phyloP scores from a whole-genome alignment of 30 jellyfish, hydroid and myxozoan genomes.

The Turritopsis rubra region DNA sequence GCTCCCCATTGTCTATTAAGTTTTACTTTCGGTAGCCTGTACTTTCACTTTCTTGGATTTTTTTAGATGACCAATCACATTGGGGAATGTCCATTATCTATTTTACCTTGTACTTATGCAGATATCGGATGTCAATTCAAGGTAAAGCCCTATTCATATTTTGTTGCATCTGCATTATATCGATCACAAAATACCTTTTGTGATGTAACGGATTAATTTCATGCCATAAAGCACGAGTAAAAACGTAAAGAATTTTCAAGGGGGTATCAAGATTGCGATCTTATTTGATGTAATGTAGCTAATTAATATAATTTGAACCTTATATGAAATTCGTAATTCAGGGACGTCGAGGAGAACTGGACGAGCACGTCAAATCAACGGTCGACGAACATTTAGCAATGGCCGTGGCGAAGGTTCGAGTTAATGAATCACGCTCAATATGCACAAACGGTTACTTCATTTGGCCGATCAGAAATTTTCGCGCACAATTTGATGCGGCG shows the following conservation, averaged over 20 bases:
- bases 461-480: slow-evolving; percentile 77
- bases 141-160: slow-evolving; percentile 23
- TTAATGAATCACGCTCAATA: slow-evolving; percentile 77
- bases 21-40: no score
- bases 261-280: no score
- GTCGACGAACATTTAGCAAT: slow-evolving; percentile 70
- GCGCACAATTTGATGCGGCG: slow-evolving; percentile 73
- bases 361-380: slow-evolving; percentile 51
- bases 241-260: no score
- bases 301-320: no score
- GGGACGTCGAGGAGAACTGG: slow-evolving; percentile 81
- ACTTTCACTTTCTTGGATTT: no score
- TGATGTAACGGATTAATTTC: neutral
- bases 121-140: slow-evolving; percentile 79
- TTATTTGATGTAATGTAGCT: no score
- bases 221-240: no score
- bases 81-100: slow-evolving; percentile 67
- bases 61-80: slow-evolving; percentile 72
- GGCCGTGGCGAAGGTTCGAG: slow-evolving; percentile 87
- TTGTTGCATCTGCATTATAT: neutral
- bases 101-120: slow-evolving; percentile 66
- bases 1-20: no score
- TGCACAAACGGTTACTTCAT: slow-evolving; percentile 79
- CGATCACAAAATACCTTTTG: neutral
- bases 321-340: no score